Conservation (phyloP, 2,888 invertebrate genomes). For the Pammene aurita region DNA sequence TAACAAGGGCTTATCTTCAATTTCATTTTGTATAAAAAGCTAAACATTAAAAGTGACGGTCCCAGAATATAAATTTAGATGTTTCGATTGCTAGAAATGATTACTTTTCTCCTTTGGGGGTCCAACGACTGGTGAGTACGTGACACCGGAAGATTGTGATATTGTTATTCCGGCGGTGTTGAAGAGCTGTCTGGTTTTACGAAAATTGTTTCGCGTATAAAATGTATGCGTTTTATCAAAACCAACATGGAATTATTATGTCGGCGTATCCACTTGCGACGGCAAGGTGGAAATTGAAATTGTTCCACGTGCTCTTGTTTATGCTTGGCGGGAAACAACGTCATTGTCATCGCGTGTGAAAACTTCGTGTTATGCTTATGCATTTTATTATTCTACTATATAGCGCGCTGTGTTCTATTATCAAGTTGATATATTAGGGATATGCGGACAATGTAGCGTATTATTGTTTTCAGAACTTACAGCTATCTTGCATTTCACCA, state of each 20-base stretch:
- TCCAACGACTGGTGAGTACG: conserved; percentile 72
- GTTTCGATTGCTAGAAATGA: conserved; percentile 76
- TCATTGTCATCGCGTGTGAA: neutral
- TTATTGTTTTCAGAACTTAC: too few relatives aligned
- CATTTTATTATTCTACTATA: neutral
- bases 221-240: conserved; percentile 67
- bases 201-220: conserved; percentile 75
- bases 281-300: conserved; percentile 28
- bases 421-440: too few relatives aligned
- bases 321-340: neutral
- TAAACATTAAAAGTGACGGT: conserved; percentile 71
- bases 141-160: conserved; percentile 77
- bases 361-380: neutral
- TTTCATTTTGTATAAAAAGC: conserved; percentile 56
- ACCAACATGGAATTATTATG: conserved; percentile 44
- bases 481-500: too few relatives aligned
- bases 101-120: conserved; percentile 73
- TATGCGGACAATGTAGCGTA: neutral
- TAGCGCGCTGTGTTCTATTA: neutral
- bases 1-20: conserved; percentile 50
- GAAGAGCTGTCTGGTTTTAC: conserved; percentile 73
- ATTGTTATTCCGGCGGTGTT: conserved; percentile 79
- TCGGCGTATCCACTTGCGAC: conserved; percentile 25
- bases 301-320: conserved; percentile 21
- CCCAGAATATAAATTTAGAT: conserved; percentile 73